These are phyloP conservation scores for Lithobates sylvaticus DNA, from an alignment of 2,797 vertebrate species.

Conservation along the genomic window DNA sequence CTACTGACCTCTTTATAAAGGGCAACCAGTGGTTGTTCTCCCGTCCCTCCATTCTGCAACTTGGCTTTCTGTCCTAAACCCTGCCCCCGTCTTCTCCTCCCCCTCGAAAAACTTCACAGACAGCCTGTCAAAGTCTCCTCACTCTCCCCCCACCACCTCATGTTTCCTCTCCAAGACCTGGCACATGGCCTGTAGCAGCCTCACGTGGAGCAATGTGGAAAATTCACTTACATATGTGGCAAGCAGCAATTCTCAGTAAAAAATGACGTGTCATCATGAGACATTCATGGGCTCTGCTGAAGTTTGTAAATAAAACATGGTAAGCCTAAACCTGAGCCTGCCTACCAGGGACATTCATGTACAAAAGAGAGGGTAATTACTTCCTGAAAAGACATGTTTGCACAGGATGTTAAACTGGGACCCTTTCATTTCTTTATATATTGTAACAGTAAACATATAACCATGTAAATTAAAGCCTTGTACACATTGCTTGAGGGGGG, in stretches of 20 bases:
- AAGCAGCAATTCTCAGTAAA: not conserved
- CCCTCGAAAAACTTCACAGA: not conserved
- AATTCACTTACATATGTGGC: not conserved
- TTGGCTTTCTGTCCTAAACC: conserved; percentile 2
- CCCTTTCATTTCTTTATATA: too few relatives aligned
- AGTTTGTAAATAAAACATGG: too few relatives aligned
- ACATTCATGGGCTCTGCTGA: too few relatives aligned
- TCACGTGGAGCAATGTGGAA: not conserved
- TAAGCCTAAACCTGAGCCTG: too few relatives aligned
- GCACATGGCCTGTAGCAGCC: not conserved
- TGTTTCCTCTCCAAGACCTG: not conserved
- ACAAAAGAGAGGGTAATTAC: too few relatives aligned
- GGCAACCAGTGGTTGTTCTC: conserved; percentile 22
- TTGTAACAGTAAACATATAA: too few relatives aligned
- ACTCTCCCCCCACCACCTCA: not conserved
- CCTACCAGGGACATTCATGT: too few relatives aligned
- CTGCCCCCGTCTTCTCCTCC: conserved; percentile 27
- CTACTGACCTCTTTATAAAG: conserved; percentile 52
- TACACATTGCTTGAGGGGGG: too few relatives aligned
- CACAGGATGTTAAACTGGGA: too few relatives aligned
- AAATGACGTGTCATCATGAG: not conserved
- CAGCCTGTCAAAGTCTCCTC: not conserved
- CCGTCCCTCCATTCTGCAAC: conserved; percentile 38
- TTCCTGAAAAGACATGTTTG: too few relatives aligned
- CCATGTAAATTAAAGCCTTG: too few relatives aligned